Evolutionary conservation across 2,113 vertebrate species (phyloP).

Genomic region (Pollimyrus isidori): DNA sequence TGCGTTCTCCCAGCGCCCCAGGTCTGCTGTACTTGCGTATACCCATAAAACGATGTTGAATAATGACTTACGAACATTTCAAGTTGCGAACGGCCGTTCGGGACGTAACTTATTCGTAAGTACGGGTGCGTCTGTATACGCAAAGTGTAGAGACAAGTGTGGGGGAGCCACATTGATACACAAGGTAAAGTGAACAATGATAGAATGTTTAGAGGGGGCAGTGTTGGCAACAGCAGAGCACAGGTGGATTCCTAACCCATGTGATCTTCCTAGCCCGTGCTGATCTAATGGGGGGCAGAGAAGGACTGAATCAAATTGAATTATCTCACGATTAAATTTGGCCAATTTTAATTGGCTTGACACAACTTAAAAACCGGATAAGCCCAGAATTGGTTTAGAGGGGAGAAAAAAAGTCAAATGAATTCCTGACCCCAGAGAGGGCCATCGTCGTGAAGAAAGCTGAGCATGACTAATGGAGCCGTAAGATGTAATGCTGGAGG

Average conservation of each 20-base stretch:
- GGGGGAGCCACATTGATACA: background rate
- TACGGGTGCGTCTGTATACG: background rate
- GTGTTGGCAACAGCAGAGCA: background rate
- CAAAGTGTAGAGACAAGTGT: background rate
- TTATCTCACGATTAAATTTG: background rate
- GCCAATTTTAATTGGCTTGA: background rate
- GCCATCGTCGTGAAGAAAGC: background rate
- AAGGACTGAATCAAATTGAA: conserved; percentile 40
- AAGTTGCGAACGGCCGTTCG: no score
- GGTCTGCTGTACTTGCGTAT: no score
- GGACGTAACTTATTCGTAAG: no score
- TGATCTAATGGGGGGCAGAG: conserved; percentile 57
- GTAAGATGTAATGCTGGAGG: background rate
- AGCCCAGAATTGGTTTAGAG: background rate
- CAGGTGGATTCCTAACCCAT: background rate
- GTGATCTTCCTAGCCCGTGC: background rate
- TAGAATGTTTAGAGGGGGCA: background rate
- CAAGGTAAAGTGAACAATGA: background rate
- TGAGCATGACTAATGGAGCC: background rate
- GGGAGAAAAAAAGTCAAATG: background rate
- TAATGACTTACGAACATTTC: no score
- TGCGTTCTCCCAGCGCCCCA: no score
- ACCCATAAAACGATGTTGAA: no score
- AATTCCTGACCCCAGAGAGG: background rate
- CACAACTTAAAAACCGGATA: background rate